Evolutionary conservation across 1,140 invertebrate species (phyloP).

Genomic region (Amyelois transitella): DNA sequence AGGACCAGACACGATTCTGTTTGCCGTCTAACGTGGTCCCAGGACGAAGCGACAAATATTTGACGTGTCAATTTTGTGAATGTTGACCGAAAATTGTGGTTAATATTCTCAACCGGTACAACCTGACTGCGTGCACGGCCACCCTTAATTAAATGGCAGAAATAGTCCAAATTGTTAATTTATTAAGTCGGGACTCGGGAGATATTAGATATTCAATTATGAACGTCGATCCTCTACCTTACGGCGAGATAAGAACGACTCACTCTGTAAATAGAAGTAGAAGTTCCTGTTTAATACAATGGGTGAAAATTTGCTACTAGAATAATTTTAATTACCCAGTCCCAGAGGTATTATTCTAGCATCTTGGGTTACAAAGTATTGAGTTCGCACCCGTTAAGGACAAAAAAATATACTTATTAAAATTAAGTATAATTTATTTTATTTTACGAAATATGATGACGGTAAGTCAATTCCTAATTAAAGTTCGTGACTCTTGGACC

Average conservation of each 20-base stretch:
- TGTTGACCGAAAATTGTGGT: slow-evolving; percentile 73
- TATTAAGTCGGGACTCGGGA: slow-evolving; percentile 35
- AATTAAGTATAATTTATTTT: too few species aligned
- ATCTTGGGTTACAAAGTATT: too few species aligned
- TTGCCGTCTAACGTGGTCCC: slow-evolving; percentile 72
- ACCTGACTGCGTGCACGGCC: slow-evolving; percentile 49
- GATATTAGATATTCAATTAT: slow-evolving; percentile 32
- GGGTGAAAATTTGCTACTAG: not conserved
- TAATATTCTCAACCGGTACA: slow-evolving; percentile 67
- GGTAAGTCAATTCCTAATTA: too few species aligned
- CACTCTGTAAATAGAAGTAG: slow-evolving; percentile 1
- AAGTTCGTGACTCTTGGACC: too few species aligned
- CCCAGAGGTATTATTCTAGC: not conserved
- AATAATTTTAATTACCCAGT: too few species aligned
- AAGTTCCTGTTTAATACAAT: not conserved
- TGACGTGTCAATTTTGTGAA: slow-evolving; percentile 74
- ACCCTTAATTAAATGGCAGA: slow-evolving; percentile 71
- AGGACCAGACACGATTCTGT: slow-evolving; percentile 72
- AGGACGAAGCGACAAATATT: slow-evolving; percentile 74
- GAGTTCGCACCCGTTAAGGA: too few species aligned
- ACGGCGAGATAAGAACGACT: slow-evolving; percentile 4
- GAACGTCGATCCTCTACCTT: slow-evolving; percentile 5
- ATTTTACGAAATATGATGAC: too few species aligned
- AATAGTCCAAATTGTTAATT: slow-evolving; percentile 63
- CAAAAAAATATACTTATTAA: too few species aligned